These are phyloP conservation scores for Sparus aurata DNA, from an alignment of 2,797 vertebrate genomes.

Conservation along the genomic window DNA sequence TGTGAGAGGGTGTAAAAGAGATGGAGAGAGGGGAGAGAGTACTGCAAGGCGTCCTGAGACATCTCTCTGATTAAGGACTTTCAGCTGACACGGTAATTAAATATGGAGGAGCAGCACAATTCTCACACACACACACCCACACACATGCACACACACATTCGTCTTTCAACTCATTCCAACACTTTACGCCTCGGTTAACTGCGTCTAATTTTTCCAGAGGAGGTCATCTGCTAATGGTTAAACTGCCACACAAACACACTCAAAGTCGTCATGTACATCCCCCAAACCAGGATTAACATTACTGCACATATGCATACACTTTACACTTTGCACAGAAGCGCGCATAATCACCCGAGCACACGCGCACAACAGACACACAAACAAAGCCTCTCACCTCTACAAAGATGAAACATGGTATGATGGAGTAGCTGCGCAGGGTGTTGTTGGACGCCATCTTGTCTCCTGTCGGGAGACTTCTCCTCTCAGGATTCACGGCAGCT, in stretches of 20 bases:
- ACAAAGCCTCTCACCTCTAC: constrained; percentile 90
- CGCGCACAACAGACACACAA: not conserved
- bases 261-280: not conserved
- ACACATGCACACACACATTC: constrained; percentile 7
- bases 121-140: constrained; percentile 35
- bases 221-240: constrained; percentile 52
- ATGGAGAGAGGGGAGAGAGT: constrained; percentile 29
- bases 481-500: constrained; percentile 71
- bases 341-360: constrained; percentile 6
- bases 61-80: constrained; percentile 81
- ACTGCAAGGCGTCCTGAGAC: constrained; percentile 65
- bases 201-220: constrained; percentile 54
- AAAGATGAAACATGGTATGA: constrained; percentile 99
- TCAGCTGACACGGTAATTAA: constrained; percentile 79
- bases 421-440: constrained; percentile 97
- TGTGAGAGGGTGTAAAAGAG: not conserved
- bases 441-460: constrained; percentile 95
- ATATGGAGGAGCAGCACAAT: constrained; percentile 67
- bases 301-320: not conserved
- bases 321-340: not conserved
- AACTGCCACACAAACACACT: constrained; percentile 33
- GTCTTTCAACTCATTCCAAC: constrained; percentile 39
- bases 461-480: constrained; percentile 71
- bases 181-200: constrained; percentile 55
- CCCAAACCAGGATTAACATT: not conserved